phyloP scores from a whole-genome alignment of 2,797 vertebrate genomes.

The Coregonus suidteri region DNA sequence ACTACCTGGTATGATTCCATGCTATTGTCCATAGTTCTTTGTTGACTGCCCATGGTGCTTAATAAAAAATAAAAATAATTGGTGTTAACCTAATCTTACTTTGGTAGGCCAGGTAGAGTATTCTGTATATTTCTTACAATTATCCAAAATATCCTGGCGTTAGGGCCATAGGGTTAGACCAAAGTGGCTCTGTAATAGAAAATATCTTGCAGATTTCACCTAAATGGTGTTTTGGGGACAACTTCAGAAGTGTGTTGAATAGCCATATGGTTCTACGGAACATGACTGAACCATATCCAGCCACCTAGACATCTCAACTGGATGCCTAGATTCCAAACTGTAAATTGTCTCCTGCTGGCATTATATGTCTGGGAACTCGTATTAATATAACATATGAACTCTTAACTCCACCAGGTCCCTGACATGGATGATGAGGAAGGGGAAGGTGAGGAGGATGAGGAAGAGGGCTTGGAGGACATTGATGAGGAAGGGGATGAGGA shows the following conservation, averaged over 20 bases:
- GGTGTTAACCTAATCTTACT: background rate
- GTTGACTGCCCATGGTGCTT: too few species aligned
- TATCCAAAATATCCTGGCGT: background rate
- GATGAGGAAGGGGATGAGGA: conserved; percentile 98
- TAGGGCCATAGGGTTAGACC: background rate
- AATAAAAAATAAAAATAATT: background rate
- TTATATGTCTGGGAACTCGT: background rate
- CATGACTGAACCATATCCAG: background rate
- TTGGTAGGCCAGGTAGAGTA: background rate
- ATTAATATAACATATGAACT: background rate
- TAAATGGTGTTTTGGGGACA: too few species aligned
- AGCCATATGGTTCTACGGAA: background rate
- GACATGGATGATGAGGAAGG: conserved; percentile 99
- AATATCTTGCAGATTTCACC: too few species aligned
- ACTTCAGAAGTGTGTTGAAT: background rate
- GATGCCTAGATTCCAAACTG: too few species aligned
- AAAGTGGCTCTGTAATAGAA: background rate
- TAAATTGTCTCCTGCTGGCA: too few species aligned
- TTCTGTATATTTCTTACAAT: background rate
- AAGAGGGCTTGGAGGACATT: conserved; percentile 96
- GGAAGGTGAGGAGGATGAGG: conserved; percentile 95
- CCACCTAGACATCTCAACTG: too few species aligned
- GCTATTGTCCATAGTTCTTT: background rate
- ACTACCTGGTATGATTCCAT: conserved; percentile 87
- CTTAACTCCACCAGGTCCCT: conserved; percentile 80